phyloP scores from a whole-genome alignment of 2,113 vertebrate genomes.

The Gracilinanus agilis region DNA sequence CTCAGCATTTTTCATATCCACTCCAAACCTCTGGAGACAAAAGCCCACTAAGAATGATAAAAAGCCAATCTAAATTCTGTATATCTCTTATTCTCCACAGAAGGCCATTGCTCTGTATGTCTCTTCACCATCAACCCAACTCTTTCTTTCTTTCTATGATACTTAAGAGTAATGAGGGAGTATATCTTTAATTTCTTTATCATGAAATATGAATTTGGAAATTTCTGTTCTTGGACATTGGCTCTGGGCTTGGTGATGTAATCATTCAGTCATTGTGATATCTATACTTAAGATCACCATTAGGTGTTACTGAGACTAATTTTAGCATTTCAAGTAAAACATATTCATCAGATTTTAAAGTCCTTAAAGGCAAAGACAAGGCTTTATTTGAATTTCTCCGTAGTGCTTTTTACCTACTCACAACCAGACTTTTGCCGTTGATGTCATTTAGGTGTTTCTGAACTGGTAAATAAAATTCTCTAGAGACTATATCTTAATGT shows the following conservation, averaged over 20 bases:
- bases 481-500: too few species aligned
- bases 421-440: not conserved
- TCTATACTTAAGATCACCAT: not conserved
- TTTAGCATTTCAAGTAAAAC: not conserved
- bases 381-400: not conserved
- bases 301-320: not conserved
- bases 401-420: not conserved
- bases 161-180: not conserved
- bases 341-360: not conserved
- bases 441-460: too few species aligned
- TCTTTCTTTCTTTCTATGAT: not conserved
- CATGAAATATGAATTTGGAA: conserved; percentile 13
- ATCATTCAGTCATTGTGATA: not conserved
- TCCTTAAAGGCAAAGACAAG: not conserved
- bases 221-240: not conserved
- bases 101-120: not conserved
- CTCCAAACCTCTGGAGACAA: not conserved
- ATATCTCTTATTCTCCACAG: not conserved
- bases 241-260: not conserved
- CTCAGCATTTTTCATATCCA: not conserved
- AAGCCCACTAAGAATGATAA: not conserved
- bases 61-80: not conserved
- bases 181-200: conserved; percentile 33
- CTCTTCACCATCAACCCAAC: conserved; percentile 9
- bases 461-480: too few species aligned